Evolutionary conservation across 2,888 invertebrate genomes (phyloP).

Genomic region (Gonocerus acuteangulatus): DNA sequence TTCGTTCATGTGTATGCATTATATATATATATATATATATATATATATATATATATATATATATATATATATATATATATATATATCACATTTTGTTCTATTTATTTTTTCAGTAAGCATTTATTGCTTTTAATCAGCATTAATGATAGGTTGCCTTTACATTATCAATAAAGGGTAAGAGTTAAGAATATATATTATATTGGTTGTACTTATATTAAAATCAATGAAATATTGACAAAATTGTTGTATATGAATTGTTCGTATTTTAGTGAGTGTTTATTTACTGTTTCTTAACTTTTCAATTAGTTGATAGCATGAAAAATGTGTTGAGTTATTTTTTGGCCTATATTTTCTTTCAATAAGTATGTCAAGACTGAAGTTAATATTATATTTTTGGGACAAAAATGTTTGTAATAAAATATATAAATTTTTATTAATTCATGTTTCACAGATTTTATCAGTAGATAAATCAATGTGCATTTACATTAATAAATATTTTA

Average conservation of each 20-base stretch:
- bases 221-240: slow-evolving; percentile 9
- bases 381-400: slow-evolving; percentile 43
- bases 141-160: slow-evolving; percentile 10
- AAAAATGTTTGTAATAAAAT: not conserved
- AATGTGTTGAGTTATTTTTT: slow-evolving; percentile 14
- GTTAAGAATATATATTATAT: slow-evolving; percentile 13
- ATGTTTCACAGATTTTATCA: not conserved
- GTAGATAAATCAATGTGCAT: not conserved
- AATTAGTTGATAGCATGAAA: slow-evolving; percentile 4
- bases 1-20: too few species aligned
- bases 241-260: slow-evolving; percentile 22
- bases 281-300: slow-evolving; percentile 23
- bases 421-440: slow-evolving; percentile 1
- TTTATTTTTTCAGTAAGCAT: not conserved
- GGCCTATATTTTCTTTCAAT: slow-evolving; percentile 28
- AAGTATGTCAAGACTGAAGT: slow-evolving; percentile 28
- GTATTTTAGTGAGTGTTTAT: slow-evolving; percentile 15
- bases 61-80: too few species aligned
- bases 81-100: too few species aligned
- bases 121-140: slow-evolving; percentile 1
- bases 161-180: not conserved
- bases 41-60: too few species aligned
- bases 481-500: not conserved
- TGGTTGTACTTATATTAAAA: slow-evolving; percentile 11
- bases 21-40: too few species aligned